These are phyloP conservation scores for Gryllus longicercus DNA, from an alignment of 2,888 invertebrate genomes.

Conservation along the genomic window DNA sequence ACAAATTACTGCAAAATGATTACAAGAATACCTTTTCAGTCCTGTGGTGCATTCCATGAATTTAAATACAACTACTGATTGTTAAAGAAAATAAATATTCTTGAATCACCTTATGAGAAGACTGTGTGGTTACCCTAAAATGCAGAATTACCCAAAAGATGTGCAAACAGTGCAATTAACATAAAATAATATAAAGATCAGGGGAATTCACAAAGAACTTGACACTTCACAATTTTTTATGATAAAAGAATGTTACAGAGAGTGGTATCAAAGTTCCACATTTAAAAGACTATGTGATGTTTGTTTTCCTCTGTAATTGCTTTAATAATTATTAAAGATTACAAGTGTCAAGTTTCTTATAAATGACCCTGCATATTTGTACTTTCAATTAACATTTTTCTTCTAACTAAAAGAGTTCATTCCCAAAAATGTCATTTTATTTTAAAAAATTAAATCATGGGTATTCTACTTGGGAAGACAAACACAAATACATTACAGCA, in stretches of 20 bases:
- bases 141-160: constrained; percentile 4
- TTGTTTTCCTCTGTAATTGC: too few relatives aligned
- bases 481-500: neutral
- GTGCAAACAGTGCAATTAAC: neutral
- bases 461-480: neutral
- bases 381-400: constrained; percentile 7
- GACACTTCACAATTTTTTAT: neutral
- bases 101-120: neutral
- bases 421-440: neutral
- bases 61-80: too few relatives aligned
- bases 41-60: too few relatives aligned
- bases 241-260: neutral
- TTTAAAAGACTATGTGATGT: too few relatives aligned
- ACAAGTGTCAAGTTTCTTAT: neutral
- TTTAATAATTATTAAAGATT: neutral
- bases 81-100: neutral
- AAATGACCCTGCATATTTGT: neutral
- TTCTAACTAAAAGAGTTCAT: constrained; percentile 17
- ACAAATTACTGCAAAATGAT: too few relatives aligned
- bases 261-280: neutral
- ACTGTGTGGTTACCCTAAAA: neutral
- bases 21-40: too few relatives aligned
- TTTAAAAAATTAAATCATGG: neutral
- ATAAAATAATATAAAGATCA: neutral
- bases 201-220: constrained; percentile 4